Evolutionary conservation across 2,113 vertebrate genomes (phyloP).

Genomic region (Murina feae): DNA sequence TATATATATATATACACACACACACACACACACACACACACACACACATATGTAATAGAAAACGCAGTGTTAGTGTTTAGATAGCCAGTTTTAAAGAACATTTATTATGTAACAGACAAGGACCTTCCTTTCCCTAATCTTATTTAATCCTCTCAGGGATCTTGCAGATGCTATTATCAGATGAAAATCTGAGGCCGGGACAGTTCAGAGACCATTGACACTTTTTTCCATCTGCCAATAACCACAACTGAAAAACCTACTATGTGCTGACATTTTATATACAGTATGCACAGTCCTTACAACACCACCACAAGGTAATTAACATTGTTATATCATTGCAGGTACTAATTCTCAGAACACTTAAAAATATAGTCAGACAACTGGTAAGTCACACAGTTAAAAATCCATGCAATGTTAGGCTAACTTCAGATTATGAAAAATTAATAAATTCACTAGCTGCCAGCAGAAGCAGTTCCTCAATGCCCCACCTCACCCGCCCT

Average conservation of each 20-base stretch:
- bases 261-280: not conserved
- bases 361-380: not conserved
- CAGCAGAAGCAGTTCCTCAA: not conserved
- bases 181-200: not conserved
- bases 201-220: not conserved
- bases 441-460: not conserved
- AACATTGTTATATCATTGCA: not conserved
- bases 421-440: not conserved
- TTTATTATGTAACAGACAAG: not conserved
- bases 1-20: no score
- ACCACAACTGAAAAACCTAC: not conserved
- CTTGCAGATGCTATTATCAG: not conserved
- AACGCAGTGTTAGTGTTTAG: not conserved
- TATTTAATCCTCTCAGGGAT: not conserved
- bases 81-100: not conserved
- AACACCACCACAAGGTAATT: not conserved
- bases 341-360: not conserved
- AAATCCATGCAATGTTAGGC: not conserved
- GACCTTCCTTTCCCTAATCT: not conserved
- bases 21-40: no score
- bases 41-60: not conserved
- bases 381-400: not conserved
- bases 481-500: not conserved
- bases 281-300: not conserved
- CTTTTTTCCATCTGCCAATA: not conserved